phyloP scores from a whole-genome alignment of 2,797 vertebrate genomes.

The Helarctos malayanus region DNA sequence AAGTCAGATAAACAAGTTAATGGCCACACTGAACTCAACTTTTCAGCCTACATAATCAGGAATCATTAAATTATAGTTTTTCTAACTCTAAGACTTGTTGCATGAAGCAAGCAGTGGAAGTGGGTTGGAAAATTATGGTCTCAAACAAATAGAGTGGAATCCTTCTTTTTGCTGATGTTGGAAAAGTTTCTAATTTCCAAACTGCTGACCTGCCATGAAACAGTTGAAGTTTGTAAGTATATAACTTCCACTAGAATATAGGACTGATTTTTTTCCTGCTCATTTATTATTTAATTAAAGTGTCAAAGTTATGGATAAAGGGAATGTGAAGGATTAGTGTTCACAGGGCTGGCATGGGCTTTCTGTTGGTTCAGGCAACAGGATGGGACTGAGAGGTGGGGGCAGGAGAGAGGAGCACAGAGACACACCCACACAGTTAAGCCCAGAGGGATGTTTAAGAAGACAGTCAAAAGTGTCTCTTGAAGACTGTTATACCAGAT shows the following conservation, averaged over 20 bases:
- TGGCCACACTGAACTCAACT: neutral
- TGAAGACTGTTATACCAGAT: neutral
- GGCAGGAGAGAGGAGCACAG: neutral
- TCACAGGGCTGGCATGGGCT: neutral
- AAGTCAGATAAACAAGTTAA: neutral
- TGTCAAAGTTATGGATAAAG: neutral
- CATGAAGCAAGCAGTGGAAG: neutral
- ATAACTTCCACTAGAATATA: neutral
- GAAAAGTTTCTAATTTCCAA: conserved; percentile 18
- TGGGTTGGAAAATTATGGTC: neutral
- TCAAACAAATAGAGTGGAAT: neutral
- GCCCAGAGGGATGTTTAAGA: neutral
- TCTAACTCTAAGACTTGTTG: neutral
- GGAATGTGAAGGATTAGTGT: neutral
- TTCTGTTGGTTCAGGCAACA: neutral
- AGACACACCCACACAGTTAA: neutral
- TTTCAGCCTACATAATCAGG: neutral
- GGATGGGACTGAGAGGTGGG: neutral
- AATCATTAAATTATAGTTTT: conserved; percentile 3
- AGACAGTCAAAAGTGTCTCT: neutral
- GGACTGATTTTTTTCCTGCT: neutral
- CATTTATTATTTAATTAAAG: neutral
- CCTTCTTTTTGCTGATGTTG: conserved; percentile 9
- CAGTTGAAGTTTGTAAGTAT: neutral
- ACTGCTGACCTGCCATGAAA: neutral